Conservation (phyloP, 1,140 invertebrate genomes). For the Diachasmimorpha longicaudata region DNA sequence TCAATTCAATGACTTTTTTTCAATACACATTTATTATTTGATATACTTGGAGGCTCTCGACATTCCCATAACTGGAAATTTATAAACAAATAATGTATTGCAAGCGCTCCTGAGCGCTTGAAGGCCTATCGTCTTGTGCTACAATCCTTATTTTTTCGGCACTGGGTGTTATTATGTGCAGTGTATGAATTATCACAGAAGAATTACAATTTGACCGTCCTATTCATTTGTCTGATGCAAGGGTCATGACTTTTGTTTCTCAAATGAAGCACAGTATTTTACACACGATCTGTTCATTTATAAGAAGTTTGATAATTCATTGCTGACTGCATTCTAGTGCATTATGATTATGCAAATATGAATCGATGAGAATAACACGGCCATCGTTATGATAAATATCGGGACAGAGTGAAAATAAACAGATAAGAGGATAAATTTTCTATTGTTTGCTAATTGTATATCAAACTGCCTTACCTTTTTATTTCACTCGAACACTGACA, state of each 20-base stretch:
- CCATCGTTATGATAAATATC: background rate
- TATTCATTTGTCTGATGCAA: background rate
- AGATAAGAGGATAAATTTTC: background rate
- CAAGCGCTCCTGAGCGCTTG: conserved; percentile 41
- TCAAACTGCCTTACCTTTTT: background rate
- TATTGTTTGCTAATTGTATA: background rate
- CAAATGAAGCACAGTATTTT: background rate
- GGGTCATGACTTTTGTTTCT: background rate
- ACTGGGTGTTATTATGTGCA: background rate
- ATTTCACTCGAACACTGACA: background rate
- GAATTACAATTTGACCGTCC: background rate
- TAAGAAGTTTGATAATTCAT: background rate
- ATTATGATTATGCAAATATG: background rate
- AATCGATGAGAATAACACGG: background rate
- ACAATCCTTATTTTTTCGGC: background rate
- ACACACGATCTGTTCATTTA: background rate
- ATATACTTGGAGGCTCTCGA: no score
- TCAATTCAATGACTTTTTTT: no score
- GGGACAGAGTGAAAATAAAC: background rate
- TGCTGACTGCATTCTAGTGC: background rate
- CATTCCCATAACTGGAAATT: background rate
- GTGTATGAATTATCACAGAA: background rate
- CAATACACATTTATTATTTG: background rate
- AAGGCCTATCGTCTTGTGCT: conserved; percentile 39
- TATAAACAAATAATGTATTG: background rate